Base-by-base conservation (phyloP, 2,888 invertebrate genomes). In the Pyrrhopygopsis socrates region DNA sequence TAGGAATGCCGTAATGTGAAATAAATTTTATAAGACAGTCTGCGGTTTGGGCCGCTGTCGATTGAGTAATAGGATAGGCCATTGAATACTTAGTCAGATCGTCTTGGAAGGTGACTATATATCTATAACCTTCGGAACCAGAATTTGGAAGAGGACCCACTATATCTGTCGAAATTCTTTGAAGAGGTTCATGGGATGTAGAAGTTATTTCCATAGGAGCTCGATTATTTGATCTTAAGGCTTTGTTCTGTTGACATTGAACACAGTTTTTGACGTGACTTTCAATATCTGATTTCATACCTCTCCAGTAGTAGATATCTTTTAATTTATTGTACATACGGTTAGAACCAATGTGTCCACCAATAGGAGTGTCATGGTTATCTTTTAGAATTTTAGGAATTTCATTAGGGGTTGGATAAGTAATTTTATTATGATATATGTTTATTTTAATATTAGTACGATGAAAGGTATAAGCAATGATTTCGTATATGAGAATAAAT, bases 191-290 rank as follows among this genome's bases (percentile, higher is more conserved):
- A 11, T 11, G 5, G 11, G 34, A 34, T 8, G 34, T 34, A 8
- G 34, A 8, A 34, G 34, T 34, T 34, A 94, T 94, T 58, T 88
- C 73, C 95, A 94, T 94, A 0, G 93, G 94, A 1, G 92, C 81
- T 34, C 75, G 34, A 34, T 34, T 34, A 34, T 5, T 34, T 11
- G 5, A 11, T 5, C 34, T 5, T 34, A 34, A 5, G 5, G 34
- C 34, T 34, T 34, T 34, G 11, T 34, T 34, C 11, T 8, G 11
- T 34, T 34, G 34, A 11, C 34, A 34, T 34, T 34, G 34, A 8
- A 11, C 11, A 34, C 34, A 34, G 5, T 34, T 70, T 63, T 84
- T 87, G 0, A 88, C 84, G 70, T 85, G 89, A 15, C 22, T n/a
- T 81, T 89, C 87, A 22, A 83, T 73, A 15, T 81, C 80, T n/a